phyloP scores from a whole-genome alignment of 2,113 vertebrate species.

The Periophthalmodon schlosseri region DNA sequence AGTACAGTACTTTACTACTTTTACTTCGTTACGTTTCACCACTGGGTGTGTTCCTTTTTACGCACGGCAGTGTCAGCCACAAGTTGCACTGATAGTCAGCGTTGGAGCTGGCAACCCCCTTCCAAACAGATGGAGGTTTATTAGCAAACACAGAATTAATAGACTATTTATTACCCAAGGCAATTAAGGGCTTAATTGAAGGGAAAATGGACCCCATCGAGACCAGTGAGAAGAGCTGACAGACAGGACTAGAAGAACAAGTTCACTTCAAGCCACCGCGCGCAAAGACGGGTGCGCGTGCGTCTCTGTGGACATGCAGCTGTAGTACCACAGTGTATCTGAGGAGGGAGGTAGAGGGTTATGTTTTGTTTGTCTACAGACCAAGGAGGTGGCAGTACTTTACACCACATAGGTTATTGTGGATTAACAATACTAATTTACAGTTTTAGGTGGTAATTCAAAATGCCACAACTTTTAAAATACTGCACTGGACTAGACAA shows the following conservation, averaged over 20 bases:
- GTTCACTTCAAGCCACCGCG: slow-evolving; percentile 27
- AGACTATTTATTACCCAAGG: slow-evolving; percentile 67
- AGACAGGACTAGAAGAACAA: slow-evolving; percentile 27
- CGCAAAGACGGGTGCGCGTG: background rate
- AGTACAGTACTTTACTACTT: too few relatives aligned
- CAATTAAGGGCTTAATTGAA: slow-evolving; percentile 69
- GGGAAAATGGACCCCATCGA: slow-evolving; percentile 53
- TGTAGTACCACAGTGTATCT: slow-evolving; percentile 41
- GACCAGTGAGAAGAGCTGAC: slow-evolving; percentile 17
- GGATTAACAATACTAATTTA: too few relatives aligned
- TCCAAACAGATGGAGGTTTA: slow-evolving; percentile 66
- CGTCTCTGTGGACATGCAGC: background rate
- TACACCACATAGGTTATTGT: background rate
- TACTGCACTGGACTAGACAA: too few relatives aligned
- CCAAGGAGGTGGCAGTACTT: background rate
- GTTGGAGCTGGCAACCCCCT: slow-evolving; percentile 42
- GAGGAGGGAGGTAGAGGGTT: slow-evolving; percentile 39
- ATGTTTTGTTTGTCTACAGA: background rate
- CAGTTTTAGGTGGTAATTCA: too few relatives aligned
- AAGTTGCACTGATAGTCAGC: slow-evolving; percentile 23
- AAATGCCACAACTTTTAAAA: too few relatives aligned
- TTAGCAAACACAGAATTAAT: slow-evolving; percentile 65
- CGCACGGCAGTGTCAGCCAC: slow-evolving; percentile 20
- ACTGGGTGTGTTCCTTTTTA: background rate
- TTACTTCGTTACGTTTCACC: too few relatives aligned